Conservation (phyloP, 1,140 invertebrate species). For the Prorops nasuta region DNA sequence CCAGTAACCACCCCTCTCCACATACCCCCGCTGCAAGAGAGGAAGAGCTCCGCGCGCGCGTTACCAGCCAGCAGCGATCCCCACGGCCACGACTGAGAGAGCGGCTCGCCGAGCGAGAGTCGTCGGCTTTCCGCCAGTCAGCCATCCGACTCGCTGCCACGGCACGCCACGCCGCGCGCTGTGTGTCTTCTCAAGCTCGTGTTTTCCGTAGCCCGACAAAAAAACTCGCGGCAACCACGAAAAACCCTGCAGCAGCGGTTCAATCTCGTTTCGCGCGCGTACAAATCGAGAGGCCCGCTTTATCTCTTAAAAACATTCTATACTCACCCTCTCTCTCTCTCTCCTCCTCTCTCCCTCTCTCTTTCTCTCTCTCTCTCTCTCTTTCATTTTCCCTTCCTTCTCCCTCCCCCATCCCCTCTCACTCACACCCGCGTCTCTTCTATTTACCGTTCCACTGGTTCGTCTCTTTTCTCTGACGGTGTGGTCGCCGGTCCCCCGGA, state of each 20-base stretch:
- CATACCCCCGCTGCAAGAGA: conserved; percentile 9
- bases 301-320: conserved; percentile 1
- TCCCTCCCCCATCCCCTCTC: too few species aligned
- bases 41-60: conserved; percentile 27
- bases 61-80: conserved; percentile 38
- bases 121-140: conserved; percentile 47
- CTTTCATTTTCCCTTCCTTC: too few species aligned
- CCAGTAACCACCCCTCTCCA: conserved; percentile 27
- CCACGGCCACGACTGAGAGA: conserved; percentile 42
- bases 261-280: conserved; percentile 18
- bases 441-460: conserved; percentile 9
- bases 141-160: conserved; percentile 48
- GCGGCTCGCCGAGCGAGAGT: conserved; percentile 28
- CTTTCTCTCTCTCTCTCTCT: conserved; percentile 25
- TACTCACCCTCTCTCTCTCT: conserved; percentile 24
- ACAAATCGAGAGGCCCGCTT: neutral
- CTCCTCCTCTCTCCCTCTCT: conserved; percentile 16
- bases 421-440: too few species aligned
- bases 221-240: conserved; percentile 33
- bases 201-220: conserved; percentile 23
- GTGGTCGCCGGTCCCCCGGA: neutral
- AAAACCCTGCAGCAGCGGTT: conserved; percentile 19
- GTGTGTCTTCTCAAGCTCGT: conserved; percentile 39
- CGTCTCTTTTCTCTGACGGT: conserved; percentile 17
- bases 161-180: conserved; percentile 41